Conservation (phyloP, 2,888 invertebrate genomes). For the Chalcosyrphus nemorum region DNA sequence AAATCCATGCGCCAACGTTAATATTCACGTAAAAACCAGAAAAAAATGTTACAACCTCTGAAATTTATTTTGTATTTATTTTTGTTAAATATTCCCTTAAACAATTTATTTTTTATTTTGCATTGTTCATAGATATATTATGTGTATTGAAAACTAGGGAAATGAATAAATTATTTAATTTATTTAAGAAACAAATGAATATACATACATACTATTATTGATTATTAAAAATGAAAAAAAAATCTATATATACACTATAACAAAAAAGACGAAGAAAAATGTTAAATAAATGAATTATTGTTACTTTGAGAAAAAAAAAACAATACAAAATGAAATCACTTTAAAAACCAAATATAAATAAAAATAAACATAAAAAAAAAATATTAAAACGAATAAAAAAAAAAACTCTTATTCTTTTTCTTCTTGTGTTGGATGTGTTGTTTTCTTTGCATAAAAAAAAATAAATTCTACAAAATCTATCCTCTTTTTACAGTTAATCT, state of each 20-base stretch:
- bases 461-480: constrained; percentile 19
- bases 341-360: constrained; percentile 49
- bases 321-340: constrained; percentile 59
- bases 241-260: constrained; percentile 61
- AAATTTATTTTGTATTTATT: too few relatives aligned
- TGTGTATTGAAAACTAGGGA: constrained; percentile 63
- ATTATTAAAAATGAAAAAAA: constrained; percentile 47
- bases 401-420: constrained; percentile 12
- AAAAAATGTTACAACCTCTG: neutral
- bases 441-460: constrained; percentile 22
- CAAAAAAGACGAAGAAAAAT: constrained; percentile 63
- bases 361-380: constrained; percentile 46
- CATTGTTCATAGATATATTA: constrained; percentile 39
- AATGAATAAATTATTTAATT: constrained; percentile 73
- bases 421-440: constrained; percentile 28
- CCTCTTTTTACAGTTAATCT: constrained; percentile 22
- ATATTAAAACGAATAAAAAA: constrained; percentile 22
- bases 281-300: constrained; percentile 73
- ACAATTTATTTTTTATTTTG: constrained; percentile 20
- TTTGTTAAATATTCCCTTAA: neutral
- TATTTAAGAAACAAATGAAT: constrained; percentile 54
- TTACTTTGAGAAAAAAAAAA: constrained; percentile 75
- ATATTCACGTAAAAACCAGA: neutral
- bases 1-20: constrained; percentile 29
- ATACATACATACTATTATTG: constrained; percentile 59